These are phyloP conservation scores for Antheraea assamensis DNA, from an alignment of 2,888 invertebrate species.

Conservation along the genomic window DNA sequence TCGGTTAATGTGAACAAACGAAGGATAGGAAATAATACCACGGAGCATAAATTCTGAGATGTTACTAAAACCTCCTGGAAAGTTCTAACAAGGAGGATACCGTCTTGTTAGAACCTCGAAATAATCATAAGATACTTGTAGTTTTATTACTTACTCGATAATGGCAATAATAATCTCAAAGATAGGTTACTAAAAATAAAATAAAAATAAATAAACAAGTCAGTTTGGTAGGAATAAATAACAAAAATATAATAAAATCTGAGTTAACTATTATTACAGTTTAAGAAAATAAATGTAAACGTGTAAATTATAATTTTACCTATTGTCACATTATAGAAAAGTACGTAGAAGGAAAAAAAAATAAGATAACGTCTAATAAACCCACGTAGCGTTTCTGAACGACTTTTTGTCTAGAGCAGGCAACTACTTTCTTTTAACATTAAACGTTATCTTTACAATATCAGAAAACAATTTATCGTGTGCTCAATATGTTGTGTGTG, in stretches of 20 bases:
- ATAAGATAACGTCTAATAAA: not conserved
- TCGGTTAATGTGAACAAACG: too few species aligned
- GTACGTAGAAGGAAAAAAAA: not conserved
- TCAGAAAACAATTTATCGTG: constrained; percentile 53
- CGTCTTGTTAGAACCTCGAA: too few species aligned
- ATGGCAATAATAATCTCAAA: too few species aligned
- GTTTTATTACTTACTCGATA: too few species aligned
- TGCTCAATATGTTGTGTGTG: constrained; percentile 28
- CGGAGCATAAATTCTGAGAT: too few species aligned
- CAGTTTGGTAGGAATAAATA: not conserved
- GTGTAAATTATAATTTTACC: not conserved
- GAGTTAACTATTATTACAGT: not conserved
- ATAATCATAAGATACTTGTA: too few species aligned
- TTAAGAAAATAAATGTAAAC: not conserved
- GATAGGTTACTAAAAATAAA: too few species aligned
- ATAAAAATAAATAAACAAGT: too few species aligned
- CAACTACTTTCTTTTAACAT: constrained; percentile 43
- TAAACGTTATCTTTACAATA: constrained; percentile 45
- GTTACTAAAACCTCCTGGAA: too few species aligned
- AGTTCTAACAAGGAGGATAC: too few species aligned
- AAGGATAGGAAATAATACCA: too few species aligned
- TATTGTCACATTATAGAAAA: not conserved
- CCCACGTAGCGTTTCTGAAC: not conserved
- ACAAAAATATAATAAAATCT: not conserved
- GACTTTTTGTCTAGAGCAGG: constrained; percentile 15